Base-by-base conservation (phyloP, 2,888 invertebrate species). In the Agrypnus murinus region DNA sequence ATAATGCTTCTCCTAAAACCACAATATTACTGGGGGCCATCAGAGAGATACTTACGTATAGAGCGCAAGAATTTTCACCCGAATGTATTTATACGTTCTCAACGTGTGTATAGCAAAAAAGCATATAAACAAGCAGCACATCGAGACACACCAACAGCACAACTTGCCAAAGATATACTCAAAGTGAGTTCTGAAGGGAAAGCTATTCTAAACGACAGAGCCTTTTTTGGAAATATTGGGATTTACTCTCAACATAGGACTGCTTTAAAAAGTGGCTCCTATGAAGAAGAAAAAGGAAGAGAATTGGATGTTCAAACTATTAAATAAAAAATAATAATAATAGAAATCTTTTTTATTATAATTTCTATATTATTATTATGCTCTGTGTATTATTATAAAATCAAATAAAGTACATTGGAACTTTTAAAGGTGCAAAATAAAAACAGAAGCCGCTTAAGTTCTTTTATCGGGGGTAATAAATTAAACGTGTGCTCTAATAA, bases 11-110 rank as follows among this genome's bases (percentile, higher is more conserved):
- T 79, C 32, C 6, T 78, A n/a, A 77, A 76, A 46, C 79, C 79
- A n/a, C 78, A 77, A 46, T 78, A 75, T 50, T 75, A 72, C 38
- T 79, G 79, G 79, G 79, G 79, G 0, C 79, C 79, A 4, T 59
- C 72, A 6, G 62, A 71, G 1, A 62, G 62, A 15, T 65, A 75
- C 5, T 25, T 57, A 17, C 75, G 79, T 1, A 64, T 72, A 1
- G 59, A 73, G 7, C 71, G 79, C 4, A 79, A 78, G 50, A 55
- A 63, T 7, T 79, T 77, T 38, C 72, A 72, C 2, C 78, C 78
- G 7, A 57, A 76, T 1, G 67, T 65, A 1, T 68, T 70, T n/a
- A 78, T 77, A 48, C 64, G 75, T 10, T 77, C 78, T n/a, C 74
- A 75, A 59, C 74, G 72, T 6, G 72, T 72, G 1, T 17, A 25